Percentiles rank a stretch among this genome's conserved stretches.
phyloP scores from a whole-genome alignment of 2,888 invertebrate species.

The Bhutanitis thaidina region DNA sequence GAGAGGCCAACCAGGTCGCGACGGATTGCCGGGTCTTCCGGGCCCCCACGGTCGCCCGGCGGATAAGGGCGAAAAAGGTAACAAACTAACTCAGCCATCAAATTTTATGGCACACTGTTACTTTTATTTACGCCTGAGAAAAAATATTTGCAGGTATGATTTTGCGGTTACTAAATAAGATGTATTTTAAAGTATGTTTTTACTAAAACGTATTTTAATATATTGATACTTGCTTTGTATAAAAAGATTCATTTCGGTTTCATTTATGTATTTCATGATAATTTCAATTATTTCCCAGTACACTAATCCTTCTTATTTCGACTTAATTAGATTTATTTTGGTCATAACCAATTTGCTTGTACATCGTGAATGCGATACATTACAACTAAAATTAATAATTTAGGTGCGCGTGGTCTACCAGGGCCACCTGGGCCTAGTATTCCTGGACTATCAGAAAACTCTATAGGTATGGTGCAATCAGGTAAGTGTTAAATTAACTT shows the following conservation, averaged over 20 bases:
- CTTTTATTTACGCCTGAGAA: conserved; percentile 62
- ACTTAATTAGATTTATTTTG: no score
- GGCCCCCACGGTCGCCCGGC: conserved; percentile 81
- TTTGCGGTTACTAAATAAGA: no score
- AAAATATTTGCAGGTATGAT: neutral
- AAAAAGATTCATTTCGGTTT: no score
- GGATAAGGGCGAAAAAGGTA: conserved; percentile 87
- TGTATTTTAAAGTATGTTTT: no score
- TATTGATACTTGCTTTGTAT: no score
- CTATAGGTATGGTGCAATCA: conserved; percentile 40
- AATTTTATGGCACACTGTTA: conserved; percentile 75
- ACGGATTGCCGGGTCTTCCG: conserved; percentile 83
- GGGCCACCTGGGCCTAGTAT: conserved; percentile 55
- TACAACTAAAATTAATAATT: neutral
- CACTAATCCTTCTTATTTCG: no score
- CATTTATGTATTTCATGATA: no score
- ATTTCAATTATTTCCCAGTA: no score
- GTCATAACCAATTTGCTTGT: no score
- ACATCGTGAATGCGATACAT: no score
- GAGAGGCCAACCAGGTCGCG: conserved; percentile 82
- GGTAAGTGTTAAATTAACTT: conserved; percentile 36
- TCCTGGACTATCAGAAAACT: conserved; percentile 46
- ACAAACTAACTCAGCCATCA: conserved; percentile 72
- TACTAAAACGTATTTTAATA: no score
- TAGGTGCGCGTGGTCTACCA: conserved; percentile 58